phyloP scores from a whole-genome alignment of 2,113 vertebrate species.

The Epinephelus fuscoguttatus region DNA sequence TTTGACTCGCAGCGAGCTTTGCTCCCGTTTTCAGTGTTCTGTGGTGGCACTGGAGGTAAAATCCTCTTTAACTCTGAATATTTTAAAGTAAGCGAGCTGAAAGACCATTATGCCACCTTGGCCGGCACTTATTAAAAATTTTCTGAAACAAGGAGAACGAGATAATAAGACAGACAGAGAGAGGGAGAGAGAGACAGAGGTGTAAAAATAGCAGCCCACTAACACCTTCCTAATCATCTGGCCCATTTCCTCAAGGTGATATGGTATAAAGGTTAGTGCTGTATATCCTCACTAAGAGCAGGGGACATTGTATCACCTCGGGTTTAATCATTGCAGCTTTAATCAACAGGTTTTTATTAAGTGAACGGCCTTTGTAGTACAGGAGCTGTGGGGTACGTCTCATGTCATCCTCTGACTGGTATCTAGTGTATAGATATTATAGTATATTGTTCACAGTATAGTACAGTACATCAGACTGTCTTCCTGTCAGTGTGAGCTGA shows the following conservation, averaged over 20 bases:
- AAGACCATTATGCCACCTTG: slow-evolving; percentile 4
- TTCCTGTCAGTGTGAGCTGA: neutral
- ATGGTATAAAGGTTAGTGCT: slow-evolving; percentile 49
- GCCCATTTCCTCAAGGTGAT: slow-evolving; percentile 70
- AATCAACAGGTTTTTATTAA: slow-evolving; percentile 58
- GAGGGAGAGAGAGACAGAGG: slow-evolving; percentile 29
- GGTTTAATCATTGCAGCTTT: slow-evolving; percentile 39
- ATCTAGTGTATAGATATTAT: neutral
- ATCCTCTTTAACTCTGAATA: slow-evolving; percentile 33
- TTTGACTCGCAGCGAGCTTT: slow-evolving; percentile 14
- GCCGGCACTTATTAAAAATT: slow-evolving; percentile 21
- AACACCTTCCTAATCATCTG: slow-evolving; percentile 71
- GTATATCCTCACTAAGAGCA: slow-evolving; percentile 29
- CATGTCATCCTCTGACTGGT: slow-evolving; percentile 18
- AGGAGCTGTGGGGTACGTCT: neutral
- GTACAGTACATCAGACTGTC: neutral
- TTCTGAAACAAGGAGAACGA: slow-evolving; percentile 29
- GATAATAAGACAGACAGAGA: slow-evolving; percentile 47
- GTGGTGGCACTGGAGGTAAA: neutral
- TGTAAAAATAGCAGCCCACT: slow-evolving; percentile 73
- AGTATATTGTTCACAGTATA: neutral
- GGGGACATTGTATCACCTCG: slow-evolving; percentile 29
- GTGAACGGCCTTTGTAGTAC: neutral
- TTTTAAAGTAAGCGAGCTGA: slow-evolving; percentile 18
- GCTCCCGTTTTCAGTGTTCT: neutral